phyloP scores from a whole-genome alignment of 1,140 invertebrate genomes.

The Drosophila sp. region DNA sequence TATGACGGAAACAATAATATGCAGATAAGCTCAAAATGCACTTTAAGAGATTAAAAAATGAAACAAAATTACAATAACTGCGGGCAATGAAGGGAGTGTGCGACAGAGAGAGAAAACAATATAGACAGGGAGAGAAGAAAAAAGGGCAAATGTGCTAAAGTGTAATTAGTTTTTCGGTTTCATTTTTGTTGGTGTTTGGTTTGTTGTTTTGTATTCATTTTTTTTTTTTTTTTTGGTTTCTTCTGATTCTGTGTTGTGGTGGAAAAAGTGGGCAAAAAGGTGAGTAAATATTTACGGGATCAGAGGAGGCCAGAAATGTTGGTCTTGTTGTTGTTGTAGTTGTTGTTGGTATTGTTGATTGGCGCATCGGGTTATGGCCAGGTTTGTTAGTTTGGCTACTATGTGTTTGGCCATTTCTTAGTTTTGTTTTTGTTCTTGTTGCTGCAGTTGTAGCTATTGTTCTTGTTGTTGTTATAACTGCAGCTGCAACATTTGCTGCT shows the following conservation, averaged over 20 bases:
- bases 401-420: slow-evolving; percentile 10
- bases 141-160: slow-evolving; percentile 8
- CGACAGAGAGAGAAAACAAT: neutral
- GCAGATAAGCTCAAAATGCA: slow-evolving; percentile 41
- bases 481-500: slow-evolving; percentile 28
- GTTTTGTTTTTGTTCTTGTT: slow-evolving; percentile 9
- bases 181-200: neutral
- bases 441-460: slow-evolving; percentile 36
- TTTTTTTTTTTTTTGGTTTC: slow-evolving; percentile 3
- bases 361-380: slow-evolving; percentile 7
- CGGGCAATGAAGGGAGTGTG: slow-evolving; percentile 6
- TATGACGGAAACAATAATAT: slow-evolving; percentile 24
- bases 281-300: slow-evolving; percentile 71
- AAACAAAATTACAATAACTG: slow-evolving; percentile 27
- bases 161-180: slow-evolving; percentile 27
- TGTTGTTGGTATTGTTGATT: slow-evolving; percentile 14
- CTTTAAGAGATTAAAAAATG: slow-evolving; percentile 44
- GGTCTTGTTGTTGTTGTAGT: slow-evolving; percentile 25
- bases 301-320: slow-evolving; percentile 60
- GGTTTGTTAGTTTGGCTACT: neutral
- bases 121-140: neutral
- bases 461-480: slow-evolving; percentile 22
- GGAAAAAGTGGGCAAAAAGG: slow-evolving; percentile 27
- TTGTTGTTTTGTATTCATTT: neutral
- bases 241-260: neutral